phyloP scores from a whole-genome alignment of 2,113 vertebrate genomes.

The Corapipo altera region DNA sequence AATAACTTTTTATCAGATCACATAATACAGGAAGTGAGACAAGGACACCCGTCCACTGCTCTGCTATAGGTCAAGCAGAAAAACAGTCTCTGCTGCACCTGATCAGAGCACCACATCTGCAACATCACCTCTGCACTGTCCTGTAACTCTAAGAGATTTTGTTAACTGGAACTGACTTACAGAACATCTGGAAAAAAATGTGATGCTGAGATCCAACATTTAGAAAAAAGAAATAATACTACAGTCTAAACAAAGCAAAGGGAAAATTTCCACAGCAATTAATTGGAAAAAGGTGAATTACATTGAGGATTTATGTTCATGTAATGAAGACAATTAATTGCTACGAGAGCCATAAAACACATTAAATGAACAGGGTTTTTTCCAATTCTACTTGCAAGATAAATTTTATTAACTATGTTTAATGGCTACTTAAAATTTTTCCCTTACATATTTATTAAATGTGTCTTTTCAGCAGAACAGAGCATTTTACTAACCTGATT shows the following conservation, averaged over 20 bases:
- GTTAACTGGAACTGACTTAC: neutral
- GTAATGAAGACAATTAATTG: constrained; percentile 71
- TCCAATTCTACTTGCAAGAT: constrained; percentile 37
- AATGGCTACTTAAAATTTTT: constrained; percentile 61
- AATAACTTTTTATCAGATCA: neutral
- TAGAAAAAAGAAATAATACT: neutral
- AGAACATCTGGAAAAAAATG: neutral
- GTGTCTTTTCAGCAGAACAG: neutral
- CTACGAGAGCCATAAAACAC: constrained; percentile 41
- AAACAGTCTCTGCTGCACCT: neutral
- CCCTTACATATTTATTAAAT: constrained; percentile 58
- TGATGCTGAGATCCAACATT: neutral
- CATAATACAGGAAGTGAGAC: neutral
- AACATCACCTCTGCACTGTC: neutral
- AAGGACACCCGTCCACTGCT: neutral
- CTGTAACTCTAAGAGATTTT: neutral
- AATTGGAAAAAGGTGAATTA: constrained; percentile 23
- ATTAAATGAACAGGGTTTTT: constrained; percentile 57
- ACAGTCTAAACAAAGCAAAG: constrained; percentile 25
- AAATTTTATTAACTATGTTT: constrained; percentile 62
- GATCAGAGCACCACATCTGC: neutral
- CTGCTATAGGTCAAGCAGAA: neutral
- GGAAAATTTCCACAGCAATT: neutral
- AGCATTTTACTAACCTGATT: neutral
- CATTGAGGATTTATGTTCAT: constrained; percentile 9